phyloP scores from a whole-genome alignment of 53 echinoderm and acorn worm genomes.

The Crossaster papposus region DNA sequence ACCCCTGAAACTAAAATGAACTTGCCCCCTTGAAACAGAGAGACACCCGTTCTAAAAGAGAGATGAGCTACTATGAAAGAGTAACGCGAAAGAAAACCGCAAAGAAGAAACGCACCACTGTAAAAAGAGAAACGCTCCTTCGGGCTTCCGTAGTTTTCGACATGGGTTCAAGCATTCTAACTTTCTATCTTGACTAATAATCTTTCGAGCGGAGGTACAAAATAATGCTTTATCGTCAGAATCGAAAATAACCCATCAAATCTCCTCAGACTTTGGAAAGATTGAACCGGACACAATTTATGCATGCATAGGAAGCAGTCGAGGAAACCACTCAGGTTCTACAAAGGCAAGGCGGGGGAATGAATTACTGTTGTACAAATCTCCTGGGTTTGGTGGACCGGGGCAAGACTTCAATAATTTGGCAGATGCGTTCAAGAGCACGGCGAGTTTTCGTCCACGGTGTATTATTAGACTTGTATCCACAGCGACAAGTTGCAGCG shows the following conservation, averaged over 20 bases:
- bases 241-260: background rate
- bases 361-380: background rate
- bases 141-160: no score
- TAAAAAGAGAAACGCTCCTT: no score
- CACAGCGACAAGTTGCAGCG: background rate
- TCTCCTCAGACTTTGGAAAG: background rate
- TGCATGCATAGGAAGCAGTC: background rate
- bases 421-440: constrained; percentile 1
- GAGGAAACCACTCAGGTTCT: background rate
- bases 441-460: no score
- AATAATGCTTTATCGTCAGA: background rate
- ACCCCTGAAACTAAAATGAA: no score
- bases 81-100: no score
- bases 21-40: no score
- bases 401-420: constrained; percentile 23
- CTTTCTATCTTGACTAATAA: background rate
- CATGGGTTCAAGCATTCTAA: background rate
- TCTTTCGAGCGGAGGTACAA: background rate
- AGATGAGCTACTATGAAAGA: no score
- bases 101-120: no score
- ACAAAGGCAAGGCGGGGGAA: background rate
- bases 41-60: no score
- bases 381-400: constrained; percentile 15
- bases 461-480: background rate
- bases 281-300: background rate